These are phyloP conservation scores for Tetragnatha versicolor DNA, from an alignment of 1,140 invertebrate genomes.

Conservation along the genomic window DNA sequence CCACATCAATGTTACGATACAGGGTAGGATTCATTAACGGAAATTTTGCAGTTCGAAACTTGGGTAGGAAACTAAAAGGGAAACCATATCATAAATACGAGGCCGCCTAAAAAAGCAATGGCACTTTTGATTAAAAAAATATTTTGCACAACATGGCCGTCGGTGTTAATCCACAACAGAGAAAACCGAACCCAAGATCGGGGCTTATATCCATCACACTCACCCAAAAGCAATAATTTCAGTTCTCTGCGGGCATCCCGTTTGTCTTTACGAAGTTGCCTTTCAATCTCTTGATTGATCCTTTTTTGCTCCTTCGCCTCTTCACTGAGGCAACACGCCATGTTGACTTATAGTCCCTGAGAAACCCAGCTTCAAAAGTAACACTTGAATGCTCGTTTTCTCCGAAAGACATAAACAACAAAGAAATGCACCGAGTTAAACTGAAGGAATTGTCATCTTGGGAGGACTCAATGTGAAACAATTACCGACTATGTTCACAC, in stretches of 20 bases:
- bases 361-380: conserved; percentile 42
- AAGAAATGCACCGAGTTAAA: conserved; percentile 43
- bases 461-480: conserved; percentile 40
- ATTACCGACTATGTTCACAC: conserved; percentile 50
- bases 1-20: too few relatives aligned
- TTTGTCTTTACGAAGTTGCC: conserved; percentile 98
- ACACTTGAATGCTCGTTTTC: conserved; percentile 39
- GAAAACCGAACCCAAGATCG: too few relatives aligned
- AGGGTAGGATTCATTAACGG: too few relatives aligned
- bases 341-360: conserved; percentile 49
- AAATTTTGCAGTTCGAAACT: too few relatives aligned
- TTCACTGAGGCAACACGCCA: conserved; percentile 99
- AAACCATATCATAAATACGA: too few relatives aligned
- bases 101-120: too few relatives aligned
- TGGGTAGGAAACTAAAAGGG: too few relatives aligned
- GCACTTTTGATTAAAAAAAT: too few relatives aligned
- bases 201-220: conserved; percentile 63
- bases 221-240: conserved; percentile 96
- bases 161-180: not conserved
- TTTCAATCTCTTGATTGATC: conserved; percentile 99
- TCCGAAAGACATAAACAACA: conserved; percentile 28
- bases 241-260: conserved; percentile 98
- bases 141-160: too few relatives aligned
- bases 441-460: conserved; percentile 39
- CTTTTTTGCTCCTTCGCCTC: conserved; percentile 99